These are phyloP conservation scores for Seriola dumerili DNA, from an alignment of 2,113 vertebrate species.

Conservation along the genomic window DNA sequence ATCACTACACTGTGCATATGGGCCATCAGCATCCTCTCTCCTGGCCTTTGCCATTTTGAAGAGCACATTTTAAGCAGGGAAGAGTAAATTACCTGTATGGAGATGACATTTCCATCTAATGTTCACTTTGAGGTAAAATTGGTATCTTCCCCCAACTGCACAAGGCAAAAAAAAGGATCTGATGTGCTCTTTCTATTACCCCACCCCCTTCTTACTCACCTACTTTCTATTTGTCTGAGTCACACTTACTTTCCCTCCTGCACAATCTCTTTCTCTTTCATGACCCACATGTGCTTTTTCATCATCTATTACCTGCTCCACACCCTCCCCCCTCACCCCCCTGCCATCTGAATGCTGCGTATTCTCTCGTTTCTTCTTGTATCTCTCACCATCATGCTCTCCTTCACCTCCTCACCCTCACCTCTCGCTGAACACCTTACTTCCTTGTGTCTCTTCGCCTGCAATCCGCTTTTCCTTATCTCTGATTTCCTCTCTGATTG, in stretches of 20 bases:
- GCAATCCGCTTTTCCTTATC: slow-evolving; percentile 65
- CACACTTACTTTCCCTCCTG: slow-evolving; percentile 43
- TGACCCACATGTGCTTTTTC: slow-evolving; percentile 49
- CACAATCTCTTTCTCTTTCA: slow-evolving; percentile 40
- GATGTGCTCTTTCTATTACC: slow-evolving; percentile 57
- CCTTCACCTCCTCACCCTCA: slow-evolving; percentile 42
- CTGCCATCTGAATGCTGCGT: slow-evolving; percentile 18
- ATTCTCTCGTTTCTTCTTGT: slow-evolving; percentile 8
- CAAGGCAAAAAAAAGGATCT: slow-evolving; percentile 12
- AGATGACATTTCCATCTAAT: slow-evolving; percentile 80
- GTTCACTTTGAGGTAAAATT: slow-evolving; percentile 71
- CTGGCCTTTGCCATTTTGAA: slow-evolving; percentile 64
- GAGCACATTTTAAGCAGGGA: slow-evolving; percentile 59
- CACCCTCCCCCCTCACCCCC: slow-evolving; percentile 2
- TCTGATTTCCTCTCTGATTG: slow-evolving; percentile 70
- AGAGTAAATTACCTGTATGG: slow-evolving; percentile 68
- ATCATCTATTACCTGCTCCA: slow-evolving; percentile 54
- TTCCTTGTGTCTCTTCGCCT: slow-evolving; percentile 53
- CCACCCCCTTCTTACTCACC: neutral
- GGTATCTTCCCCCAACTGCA: slow-evolving; percentile 55
- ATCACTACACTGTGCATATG: slow-evolving; percentile 10
- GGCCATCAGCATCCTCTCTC: slow-evolving; percentile 38
- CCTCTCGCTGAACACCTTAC: slow-evolving; percentile 18
- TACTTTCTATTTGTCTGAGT: slow-evolving; percentile 52
- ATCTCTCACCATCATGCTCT: slow-evolving; percentile 24